Evolutionary conservation across 2,888 invertebrate genomes (phyloP), one percentile per base, ranked within the genome.

Genomic region (Pristionchus arcanus): DNA sequence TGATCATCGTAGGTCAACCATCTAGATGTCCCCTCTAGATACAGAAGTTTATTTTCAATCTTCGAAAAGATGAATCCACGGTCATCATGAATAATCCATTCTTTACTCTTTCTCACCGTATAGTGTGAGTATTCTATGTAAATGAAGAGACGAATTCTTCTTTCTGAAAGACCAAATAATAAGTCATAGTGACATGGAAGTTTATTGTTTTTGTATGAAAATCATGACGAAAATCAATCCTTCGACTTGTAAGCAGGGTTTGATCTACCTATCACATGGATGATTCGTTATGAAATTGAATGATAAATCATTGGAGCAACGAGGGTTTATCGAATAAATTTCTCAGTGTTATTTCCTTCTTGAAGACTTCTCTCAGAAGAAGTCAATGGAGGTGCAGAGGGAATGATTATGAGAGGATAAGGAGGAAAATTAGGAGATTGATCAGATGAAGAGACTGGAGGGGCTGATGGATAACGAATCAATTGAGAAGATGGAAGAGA

Each of bases 371-470:
- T 71, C 71, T 71, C 71, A 34, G 71, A 71, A 0, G 71, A 34
- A 49, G 77, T 77, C 15, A 42, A 9, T 21, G 42, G 77, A 42
- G 77, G 77, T n/a, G 77, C 77, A 77, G 77, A 49, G 42, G 77
- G 49, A 77, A 15, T n/a, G 42, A 77, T 77, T 21, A 42, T 42
- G 49, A 77, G 42, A 77, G 77, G 77, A 77, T 77, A 77, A 42
- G 77, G 77, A 77, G 77, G 42, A 42, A 42, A 19, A 77, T 37
- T 42, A 31, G 77, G n/a, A 42, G 77, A n/a, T 15, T 42, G 37
- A 42, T 11, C 9, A 25, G 37, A 25, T 11, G 21, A 15, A 42
- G 49, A 77, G 21, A 77, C 42, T 11, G 49, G 25, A 42, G 77
- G 77, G n/a, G 77, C 77, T 42, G 77, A 42, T 21, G 77, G 77